A percentile compares a stretch with the other conserved stretches of the same genome.
These are phyloP conservation scores for Andrena bicolor DNA, from an alignment of 2,888 invertebrate genomes.

Conservation along the genomic window DNA sequence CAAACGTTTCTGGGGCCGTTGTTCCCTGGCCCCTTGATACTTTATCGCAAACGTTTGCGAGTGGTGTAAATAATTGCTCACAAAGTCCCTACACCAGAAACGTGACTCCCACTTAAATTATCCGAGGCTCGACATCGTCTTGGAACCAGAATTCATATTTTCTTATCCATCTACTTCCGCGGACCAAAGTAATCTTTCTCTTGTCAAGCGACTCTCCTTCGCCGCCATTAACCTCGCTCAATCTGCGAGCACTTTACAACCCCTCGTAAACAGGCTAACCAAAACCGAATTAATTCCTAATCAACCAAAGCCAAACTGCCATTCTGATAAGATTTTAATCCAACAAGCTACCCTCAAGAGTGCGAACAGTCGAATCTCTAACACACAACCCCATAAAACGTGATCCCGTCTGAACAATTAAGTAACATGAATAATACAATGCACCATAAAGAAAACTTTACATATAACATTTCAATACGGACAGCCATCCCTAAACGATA, in stretches of 20 bases:
- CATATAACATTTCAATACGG: no score
- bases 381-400: no score
- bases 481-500: no score
- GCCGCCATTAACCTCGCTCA: constrained; percentile 9
- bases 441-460: no score
- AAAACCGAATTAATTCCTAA: background rate
- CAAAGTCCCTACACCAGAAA: background rate
- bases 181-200: background rate
- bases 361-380: no score
- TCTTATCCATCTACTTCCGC: background rate
- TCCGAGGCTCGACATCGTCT: background rate
- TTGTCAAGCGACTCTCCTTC: background rate
- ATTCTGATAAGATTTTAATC: background rate
- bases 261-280: constrained; percentile 8
- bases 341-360: no score
- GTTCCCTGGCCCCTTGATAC: constrained; percentile 4
- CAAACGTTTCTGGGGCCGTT: constrained; percentile 18
- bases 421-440: no score
- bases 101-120: constrained; percentile 1
- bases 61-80: background rate
- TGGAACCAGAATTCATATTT: background rate
- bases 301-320: background rate
- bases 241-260: constrained; percentile 3
- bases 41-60: constrained; percentile 7
- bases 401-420: no score